Conservation (phyloP, 1,140 invertebrate species). For the Lucilia cuprina region DNA sequence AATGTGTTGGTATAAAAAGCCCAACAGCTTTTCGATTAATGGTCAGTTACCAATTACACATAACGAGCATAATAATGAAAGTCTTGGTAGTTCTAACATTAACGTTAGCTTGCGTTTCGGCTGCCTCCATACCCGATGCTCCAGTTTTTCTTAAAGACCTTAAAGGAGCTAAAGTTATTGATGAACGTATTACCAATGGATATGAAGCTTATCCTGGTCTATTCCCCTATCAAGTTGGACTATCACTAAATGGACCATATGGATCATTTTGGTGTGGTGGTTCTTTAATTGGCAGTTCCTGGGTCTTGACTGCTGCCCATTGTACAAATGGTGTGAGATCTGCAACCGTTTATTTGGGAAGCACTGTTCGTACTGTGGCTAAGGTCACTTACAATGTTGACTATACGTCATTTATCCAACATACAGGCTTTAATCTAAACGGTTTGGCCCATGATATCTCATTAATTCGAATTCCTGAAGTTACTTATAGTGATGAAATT, state of each 20-base stretch:
- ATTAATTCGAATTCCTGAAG: constrained; percentile 61
- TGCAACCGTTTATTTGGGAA: constrained; percentile 37
- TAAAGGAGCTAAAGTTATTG: neutral
- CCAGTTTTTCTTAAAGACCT: constrained; percentile 39
- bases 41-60: too few relatives aligned
- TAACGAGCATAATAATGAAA: constrained; percentile 44
- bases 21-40: too few relatives aligned
- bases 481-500: constrained; percentile 44
- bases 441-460: constrained; percentile 65
- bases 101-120: constrained; percentile 50
- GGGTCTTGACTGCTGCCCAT: constrained; percentile 38
- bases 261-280: constrained; percentile 37
- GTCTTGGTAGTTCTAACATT: constrained; percentile 52
- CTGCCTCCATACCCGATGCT: constrained; percentile 44
- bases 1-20: too few relatives aligned
- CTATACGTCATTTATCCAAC: constrained; percentile 49
- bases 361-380: constrained; percentile 41
- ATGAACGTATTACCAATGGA: constrained; percentile 26
- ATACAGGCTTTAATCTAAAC: constrained; percentile 61
- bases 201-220: constrained; percentile 45
- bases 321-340: constrained; percentile 40
- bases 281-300: constrained; percentile 33
- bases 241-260: neutral
- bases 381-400: constrained; percentile 40
- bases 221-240: constrained; percentile 25